Evolutionary conservation across 2,113 vertebrate species (phyloP).

Genomic region (Mastomys coucha): DNA sequence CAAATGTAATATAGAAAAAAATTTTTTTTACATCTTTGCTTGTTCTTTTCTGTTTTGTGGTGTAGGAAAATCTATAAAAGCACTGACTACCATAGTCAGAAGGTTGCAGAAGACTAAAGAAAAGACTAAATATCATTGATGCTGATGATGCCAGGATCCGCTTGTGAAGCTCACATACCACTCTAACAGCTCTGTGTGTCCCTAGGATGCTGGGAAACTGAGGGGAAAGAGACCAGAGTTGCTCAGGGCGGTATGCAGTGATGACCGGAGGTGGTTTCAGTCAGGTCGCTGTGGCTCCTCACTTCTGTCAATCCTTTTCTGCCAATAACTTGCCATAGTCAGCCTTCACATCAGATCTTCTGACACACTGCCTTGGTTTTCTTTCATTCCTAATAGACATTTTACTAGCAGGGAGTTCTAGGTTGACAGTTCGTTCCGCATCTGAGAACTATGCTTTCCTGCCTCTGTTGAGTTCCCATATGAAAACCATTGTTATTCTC

Average conservation of each 20-base stretch:
- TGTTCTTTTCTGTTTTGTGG: not conserved
- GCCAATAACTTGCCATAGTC: not conserved
- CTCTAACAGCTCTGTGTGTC: not conserved
- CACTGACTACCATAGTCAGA: not conserved
- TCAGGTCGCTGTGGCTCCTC: not conserved
- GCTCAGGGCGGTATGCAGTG: not conserved
- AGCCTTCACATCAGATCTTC: not conserved
- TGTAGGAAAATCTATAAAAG: not conserved
- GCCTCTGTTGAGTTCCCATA: not conserved
- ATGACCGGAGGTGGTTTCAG: not conserved
- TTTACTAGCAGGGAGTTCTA: not conserved
- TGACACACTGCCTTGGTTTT: not conserved
- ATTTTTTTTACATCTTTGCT: not conserved
- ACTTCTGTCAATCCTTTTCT: not conserved
- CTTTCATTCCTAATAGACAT: not conserved
- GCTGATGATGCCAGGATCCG: not conserved
- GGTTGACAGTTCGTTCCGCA: not conserved
- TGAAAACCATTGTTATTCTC: not conserved
- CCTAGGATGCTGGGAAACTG: not conserved
- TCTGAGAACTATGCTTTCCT: not conserved
- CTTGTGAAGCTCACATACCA: not conserved
- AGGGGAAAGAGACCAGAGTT: not conserved
- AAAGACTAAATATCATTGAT: too few relatives aligned
- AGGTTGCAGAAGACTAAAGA: not conserved
- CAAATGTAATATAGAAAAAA: not conserved